Percentiles rank a stretch among this genome's conserved stretches.
Evolutionary conservation across 2,888 invertebrate genomes (phyloP).

Genomic region (Epistrophe grossulariae): DNA sequence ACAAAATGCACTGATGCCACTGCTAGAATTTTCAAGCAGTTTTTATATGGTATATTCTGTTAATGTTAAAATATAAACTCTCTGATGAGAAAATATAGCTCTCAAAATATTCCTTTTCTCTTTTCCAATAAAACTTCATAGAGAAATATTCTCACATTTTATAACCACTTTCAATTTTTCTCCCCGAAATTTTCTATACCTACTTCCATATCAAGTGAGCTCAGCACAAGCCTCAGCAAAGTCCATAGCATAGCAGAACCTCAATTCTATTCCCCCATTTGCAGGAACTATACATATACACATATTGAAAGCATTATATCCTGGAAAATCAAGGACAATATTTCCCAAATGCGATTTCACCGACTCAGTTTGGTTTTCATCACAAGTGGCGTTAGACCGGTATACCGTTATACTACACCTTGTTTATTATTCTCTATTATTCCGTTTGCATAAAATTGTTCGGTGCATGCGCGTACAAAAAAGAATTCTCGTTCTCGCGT

Average conservation of each 20-base stretch:
- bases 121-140: conserved; percentile 6
- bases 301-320: conserved; percentile 68
- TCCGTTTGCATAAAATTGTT: conserved; percentile 46
- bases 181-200: conserved; percentile 16
- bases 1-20: not conserved
- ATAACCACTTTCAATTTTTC: conserved; percentile 40
- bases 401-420: conserved; percentile 54
- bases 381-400: conserved; percentile 75
- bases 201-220: not conserved
- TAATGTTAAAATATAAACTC: not conserved
- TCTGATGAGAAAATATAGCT: conserved; percentile 31
- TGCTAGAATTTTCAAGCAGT: conserved; percentile 67
- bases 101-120: not conserved
- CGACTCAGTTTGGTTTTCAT: conserved; percentile 74
- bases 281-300: conserved; percentile 10
- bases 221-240: not conserved
- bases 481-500: conserved; percentile 56
- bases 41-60: not conserved
- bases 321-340: conserved; percentile 75
- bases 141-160: conserved; percentile 17
- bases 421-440: conserved; percentile 72
- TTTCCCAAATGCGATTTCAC: conserved; percentile 75
- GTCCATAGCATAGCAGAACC: not conserved
- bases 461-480: conserved; percentile 71
- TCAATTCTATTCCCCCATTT: conserved; percentile 8